Base-by-base conservation (phyloP, 2,113 vertebrate genomes). In the Nansenia antarctica region DNA sequence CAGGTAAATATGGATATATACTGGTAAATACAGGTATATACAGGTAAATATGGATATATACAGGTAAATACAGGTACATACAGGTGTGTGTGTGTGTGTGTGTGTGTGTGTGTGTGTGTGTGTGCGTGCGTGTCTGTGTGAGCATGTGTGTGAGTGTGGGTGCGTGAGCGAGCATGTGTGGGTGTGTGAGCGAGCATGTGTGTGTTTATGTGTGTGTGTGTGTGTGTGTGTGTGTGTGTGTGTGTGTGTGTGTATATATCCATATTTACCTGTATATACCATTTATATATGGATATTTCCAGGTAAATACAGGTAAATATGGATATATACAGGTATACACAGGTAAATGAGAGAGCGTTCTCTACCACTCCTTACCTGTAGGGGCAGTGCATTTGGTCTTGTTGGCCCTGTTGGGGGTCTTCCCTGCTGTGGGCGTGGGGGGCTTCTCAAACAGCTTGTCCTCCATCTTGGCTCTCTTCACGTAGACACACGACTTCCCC, bases 381-480 rank as follows among this genome's bases (percentile, higher is more conserved):
- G 90, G 69, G 31, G 90, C 76, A 64, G 89, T 86, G 65, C 87
- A 87, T 49, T 80, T 89, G 84, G 81, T 82, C 26, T 88, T 91
- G 3, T 88, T 91, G 4, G 93, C 69, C 79, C 87, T 93, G 71
- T 82, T 87, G 72, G 91, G 67, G 70, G 30, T 71, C 89, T 94
- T 86, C 83, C 84, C 73, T 0, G 92, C 84, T 0, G 92, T 84
- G 54, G 90, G 75, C 65, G 74, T 3, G 0, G 84, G 18, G 5
- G 94, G 78, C 45, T 82, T 91, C 77, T 92, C 89, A 30, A 94
- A 96, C 68, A 99, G 81, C 82, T 98, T 98, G 69, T 95, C 95
- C 81, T 99, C 97, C 96, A 99, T 98, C 77, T 97, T 95, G 83
- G 98, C 97, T 60, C 96, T 93, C 78, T 96, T 98, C 54, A 99